phyloP scores from a whole-genome alignment of 2,797 vertebrate genomes.

The Eurystomus glaucurus region DNA sequence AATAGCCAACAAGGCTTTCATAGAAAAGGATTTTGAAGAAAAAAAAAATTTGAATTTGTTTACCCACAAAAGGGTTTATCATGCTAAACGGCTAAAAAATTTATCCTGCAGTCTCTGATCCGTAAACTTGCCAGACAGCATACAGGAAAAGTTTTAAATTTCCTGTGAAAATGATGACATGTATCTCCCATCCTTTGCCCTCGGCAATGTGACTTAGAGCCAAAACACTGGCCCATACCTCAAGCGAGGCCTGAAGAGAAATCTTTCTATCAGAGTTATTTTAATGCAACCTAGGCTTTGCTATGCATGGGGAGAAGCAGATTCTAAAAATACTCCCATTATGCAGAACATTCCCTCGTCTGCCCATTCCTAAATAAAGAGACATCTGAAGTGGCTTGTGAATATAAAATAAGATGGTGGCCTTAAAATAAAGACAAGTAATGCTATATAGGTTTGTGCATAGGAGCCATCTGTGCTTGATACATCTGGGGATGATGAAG shows the following conservation, averaged over 20 bases:
- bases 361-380: background rate
- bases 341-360: background rate
- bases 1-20: rapidly evolving
- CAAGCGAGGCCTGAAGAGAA: background rate
- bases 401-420: background rate
- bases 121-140: background rate
- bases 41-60: rapidly evolving
- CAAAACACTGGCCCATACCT: background rate
- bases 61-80: background rate
- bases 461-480: background rate
- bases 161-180: background rate
- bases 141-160: background rate
- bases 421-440: background rate
- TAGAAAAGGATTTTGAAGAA: rapidly evolving
- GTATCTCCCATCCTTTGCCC: background rate
- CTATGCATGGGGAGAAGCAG: background rate
- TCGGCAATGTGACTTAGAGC: background rate
- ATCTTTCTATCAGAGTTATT: background rate
- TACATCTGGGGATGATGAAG: background rate
- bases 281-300: constrained; percentile 14
- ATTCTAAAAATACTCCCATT: constrained; percentile 15
- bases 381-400: background rate
- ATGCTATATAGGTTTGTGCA: background rate
- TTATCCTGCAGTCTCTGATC: background rate
- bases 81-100: background rate